A percentile compares a stretch with the other conserved stretches of the same genome.
Conservation (phyloP, 2,888 invertebrate genomes). For the Tachina fera region DNA sequence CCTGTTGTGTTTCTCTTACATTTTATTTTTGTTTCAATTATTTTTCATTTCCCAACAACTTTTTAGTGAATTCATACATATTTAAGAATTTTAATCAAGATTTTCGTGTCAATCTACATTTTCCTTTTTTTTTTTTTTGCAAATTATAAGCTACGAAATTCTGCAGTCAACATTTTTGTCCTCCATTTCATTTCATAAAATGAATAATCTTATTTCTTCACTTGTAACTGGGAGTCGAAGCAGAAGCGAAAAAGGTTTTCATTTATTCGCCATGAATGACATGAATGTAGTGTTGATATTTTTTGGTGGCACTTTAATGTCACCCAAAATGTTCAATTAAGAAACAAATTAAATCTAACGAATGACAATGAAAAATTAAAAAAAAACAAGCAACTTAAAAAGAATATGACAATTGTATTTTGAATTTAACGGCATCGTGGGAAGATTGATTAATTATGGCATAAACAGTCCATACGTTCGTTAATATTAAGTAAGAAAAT, state of each 20-base stretch:
- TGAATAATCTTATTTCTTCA: constrained; percentile 11
- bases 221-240: constrained; percentile 11
- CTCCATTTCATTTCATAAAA: constrained; percentile 7
- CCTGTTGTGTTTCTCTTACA: constrained; percentile 61
- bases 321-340: constrained; percentile 77
- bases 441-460: too few relatives aligned
- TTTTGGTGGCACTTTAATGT: constrained; percentile 79
- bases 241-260: constrained; percentile 39
- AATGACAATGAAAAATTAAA: constrained; percentile 12
- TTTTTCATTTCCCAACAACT: constrained; percentile 23
- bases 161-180: constrained; percentile 1
- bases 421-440: too few relatives aligned
- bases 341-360: constrained; percentile 75
- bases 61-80: constrained; percentile 79
- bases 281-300: constrained; percentile 80
- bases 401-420: too few relatives aligned
- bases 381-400: not conserved
- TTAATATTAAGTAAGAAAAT: too few relatives aligned
- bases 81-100: constrained; percentile 82
- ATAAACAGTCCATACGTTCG: too few relatives aligned
- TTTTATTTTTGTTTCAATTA: constrained; percentile 61
- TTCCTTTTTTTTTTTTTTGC: not conserved
- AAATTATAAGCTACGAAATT: not conserved
- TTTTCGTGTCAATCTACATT: constrained; percentile 74
- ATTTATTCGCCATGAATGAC: constrained; percentile 67